Evolutionary conservation across 2,797 vertebrate species (phyloP), one percentile per base, ranked within the genome.

Genomic region (Anguilla megastoma): DNA sequence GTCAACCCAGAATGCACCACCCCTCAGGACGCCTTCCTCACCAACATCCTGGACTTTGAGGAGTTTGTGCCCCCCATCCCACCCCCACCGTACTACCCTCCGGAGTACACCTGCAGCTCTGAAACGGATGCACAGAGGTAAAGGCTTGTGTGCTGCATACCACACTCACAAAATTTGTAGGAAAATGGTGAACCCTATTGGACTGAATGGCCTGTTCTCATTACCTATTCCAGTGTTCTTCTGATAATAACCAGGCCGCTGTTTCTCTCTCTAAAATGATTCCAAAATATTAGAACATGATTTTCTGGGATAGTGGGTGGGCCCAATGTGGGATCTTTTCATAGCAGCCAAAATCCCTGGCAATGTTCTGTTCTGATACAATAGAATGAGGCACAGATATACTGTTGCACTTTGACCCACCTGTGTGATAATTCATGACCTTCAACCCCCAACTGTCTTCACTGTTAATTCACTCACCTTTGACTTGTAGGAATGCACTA

Each of bases 91-190:
- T 99, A 99, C 92, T 99, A 99, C 85, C 98, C 98, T 0, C 98
- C 98, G 0, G 98, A 99, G 87, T 99, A 99, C 90, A 99, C 98
- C 89, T 99, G 98, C 96, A 99, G 98, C 95, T 99, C 98, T 0
- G 98, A 99, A 94, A 99, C 98, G 0, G 98, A 99, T 0, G 98
- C 98, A 0, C 98, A 99, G 94, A 99, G 98, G 98, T 99, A 56
- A 90, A 9, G 24, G n/a, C 79, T 36, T 14, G 87, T 54, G 54
- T 21, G 88, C 36, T 86, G 36, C 36, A 36, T 21, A 80, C 76
- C 71, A 48, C 24, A 69, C 41, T 24, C 18, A 60, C 58, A 24
- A 21, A 3, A 14, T 24, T 24, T 24, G 1, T 52, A 12, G 52
- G 52, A 52, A 52, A 52, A 52, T 9, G 52, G 52, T 52, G 52